Base-by-base conservation (phyloP, 2,888 invertebrate species). In the Sinhomidia bicolor region DNA sequence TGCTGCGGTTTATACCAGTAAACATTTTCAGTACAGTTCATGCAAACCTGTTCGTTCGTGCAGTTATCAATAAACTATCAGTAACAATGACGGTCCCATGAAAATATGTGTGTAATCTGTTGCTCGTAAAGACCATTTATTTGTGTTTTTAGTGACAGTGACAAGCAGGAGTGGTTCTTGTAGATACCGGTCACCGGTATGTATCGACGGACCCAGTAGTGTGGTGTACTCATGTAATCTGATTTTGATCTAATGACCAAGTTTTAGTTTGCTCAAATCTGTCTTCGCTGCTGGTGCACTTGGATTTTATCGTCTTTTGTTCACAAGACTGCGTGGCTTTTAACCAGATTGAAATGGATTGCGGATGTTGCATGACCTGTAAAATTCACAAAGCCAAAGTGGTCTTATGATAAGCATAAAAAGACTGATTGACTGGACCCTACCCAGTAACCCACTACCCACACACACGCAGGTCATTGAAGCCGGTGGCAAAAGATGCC, bases 311-410 rank as follows among this genome's bases (percentile, higher is more conserved):
- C 6, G 41, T 7, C 41, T 41, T 41, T 41, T n/a, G n/a, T n/a
- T n/a, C n/a, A n/a, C n/a, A 14, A 51, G 51, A 51, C 51, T 51
- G 51, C 3, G 51, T 51, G 51, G 51, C 51, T 51, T 51, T 51
- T 51, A 51, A 51, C 51, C 51, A 51, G 51, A 51, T 51, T 51
- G 14, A 62, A 62, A 32, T 62, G 62, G 62, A 62, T 62, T n/a
- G 62, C 62, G 62, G 62, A 62, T 62, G 62, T 62, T 23, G 60
- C 26, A 26, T 62, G 62, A 62, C 62, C 62, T 62, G 62, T 20
- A 57, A 57, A 5, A 54, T n/a, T n/a, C n/a, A n/a, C n/a, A n/a
- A n/a, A n/a, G n/a, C n/a, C n/a, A n/a, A n/a, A n/a, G n/a, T n/a
- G n/a, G n/a, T n/a, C n/a, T n/a, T n/a, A n/a, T n/a, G 5, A 57